Evolutionary conservation across 2,797 vertebrate genomes (phyloP).

Genomic region (Champsocephalus gunnari): DNA sequence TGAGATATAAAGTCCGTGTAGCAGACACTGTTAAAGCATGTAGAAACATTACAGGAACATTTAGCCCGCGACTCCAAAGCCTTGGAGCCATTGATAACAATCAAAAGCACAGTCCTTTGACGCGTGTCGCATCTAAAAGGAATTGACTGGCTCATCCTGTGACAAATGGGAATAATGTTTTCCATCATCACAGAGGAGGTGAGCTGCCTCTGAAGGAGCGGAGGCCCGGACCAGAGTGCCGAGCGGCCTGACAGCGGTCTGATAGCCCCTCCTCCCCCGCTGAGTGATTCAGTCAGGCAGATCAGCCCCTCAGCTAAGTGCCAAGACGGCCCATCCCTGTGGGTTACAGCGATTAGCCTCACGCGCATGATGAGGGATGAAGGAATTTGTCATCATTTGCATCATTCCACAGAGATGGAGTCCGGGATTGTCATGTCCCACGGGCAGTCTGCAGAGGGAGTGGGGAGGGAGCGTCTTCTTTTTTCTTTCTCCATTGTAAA

Average conservation of each 20-base stretch:
- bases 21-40: background rate
- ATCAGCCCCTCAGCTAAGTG: conserved; percentile 89
- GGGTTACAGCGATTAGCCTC: conserved; percentile 92
- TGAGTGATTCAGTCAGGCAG: conserved; percentile 91
- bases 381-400: conserved; percentile 94
- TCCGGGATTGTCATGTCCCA: conserved; percentile 87
- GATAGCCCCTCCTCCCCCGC: conserved; percentile 79
- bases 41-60: background rate
- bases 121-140: conserved; percentile 19
- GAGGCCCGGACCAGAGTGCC: conserved; percentile 17
- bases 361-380: conserved; percentile 89
- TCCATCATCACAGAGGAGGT: conserved; percentile 30
- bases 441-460: conserved; percentile 88
- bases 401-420: conserved; percentile 89
- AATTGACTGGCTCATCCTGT: conserved; percentile 50
- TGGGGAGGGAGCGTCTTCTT: conserved; percentile 61
- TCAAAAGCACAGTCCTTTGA: conserved; percentile 49
- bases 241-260: conserved; percentile 63
- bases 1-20: background rate
- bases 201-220: conserved; percentile 28
- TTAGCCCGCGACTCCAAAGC: background rate
- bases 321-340: conserved; percentile 85
- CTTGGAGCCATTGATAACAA: conserved; percentile 9
- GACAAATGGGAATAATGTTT: conserved; percentile 51
- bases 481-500: conserved; percentile 82